Percentiles rank a stretch among this genome's conserved stretches.
phyloP scores from a whole-genome alignment of 1,140 invertebrate species.

The Belonocnema kinseyi region DNA sequence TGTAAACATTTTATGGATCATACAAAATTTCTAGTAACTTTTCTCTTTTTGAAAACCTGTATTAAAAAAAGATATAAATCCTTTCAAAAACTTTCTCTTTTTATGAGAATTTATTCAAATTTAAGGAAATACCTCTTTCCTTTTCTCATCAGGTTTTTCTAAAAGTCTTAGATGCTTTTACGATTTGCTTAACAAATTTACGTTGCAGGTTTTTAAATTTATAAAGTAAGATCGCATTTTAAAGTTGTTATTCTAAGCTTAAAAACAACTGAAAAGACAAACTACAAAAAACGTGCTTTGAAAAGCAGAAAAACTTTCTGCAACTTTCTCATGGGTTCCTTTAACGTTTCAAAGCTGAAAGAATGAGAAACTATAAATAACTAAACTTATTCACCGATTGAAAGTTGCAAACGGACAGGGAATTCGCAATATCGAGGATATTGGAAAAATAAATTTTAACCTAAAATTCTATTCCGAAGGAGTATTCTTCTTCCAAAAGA shows the following conservation, averaged over 20 bases:
- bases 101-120: too few species aligned
- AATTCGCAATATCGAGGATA: not conserved
- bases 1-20: not conserved
- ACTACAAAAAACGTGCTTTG: not conserved
- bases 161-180: not conserved
- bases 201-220: not conserved
- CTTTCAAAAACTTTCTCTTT: too few species aligned
- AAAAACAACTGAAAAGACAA: conserved; percentile 5
- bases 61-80: too few species aligned
- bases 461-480: not conserved
- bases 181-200: not conserved
- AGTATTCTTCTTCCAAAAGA: not conserved
- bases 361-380: conserved; percentile 3
- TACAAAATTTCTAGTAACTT: too few species aligned
- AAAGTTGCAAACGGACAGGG: not conserved
- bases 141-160: not conserved
- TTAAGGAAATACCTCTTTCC: not conserved
- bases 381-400: conserved; percentile 8
- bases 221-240: conserved; percentile 1
- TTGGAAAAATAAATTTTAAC: conserved; percentile 1
- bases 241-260: conserved; percentile 5
- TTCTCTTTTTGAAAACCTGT: too few species aligned
- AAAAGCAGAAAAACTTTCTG: conserved; percentile 17
- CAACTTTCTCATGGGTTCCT: not conserved
- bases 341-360: not conserved